Evolutionary conservation across 2,797 vertebrate species (phyloP), one percentile per base, ranked within the genome.

Genomic region (Synaphobranchus kaupii): DNA sequence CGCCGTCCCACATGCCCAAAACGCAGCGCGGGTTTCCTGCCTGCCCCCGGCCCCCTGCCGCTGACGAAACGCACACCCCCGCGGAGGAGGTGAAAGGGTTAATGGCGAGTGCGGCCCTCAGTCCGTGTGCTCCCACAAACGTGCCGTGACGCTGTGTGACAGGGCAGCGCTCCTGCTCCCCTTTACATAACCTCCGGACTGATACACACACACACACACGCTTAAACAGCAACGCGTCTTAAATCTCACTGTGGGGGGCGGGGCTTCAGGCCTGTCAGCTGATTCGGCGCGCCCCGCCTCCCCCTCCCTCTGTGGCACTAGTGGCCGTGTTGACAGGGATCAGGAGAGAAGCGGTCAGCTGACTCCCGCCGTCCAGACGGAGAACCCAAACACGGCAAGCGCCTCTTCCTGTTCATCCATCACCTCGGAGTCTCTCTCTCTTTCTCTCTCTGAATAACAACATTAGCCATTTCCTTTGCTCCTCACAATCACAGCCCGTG

Each of bases 1-100:
- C 94, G 95, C 93, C 94, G 94, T 94, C 93, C 90, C 94, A 95
- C 94, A 95, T 95, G 95, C 93, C 95, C 95, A 94, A 94, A 91
- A 91, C 92, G 90, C 92, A 84, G 20, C 25, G 3, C 86, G 44
- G 39, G 7, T 48, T 22, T 80, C 47, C 44, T 4, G 17, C 34
- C 73, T 4, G 9, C 73, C 20, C 39, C 31, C 12, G 2, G n/a
- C 54, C 5, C 22, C 25, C 60, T 1, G 12, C n/a, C 2, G 58
- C 58, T 20, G 15, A 60, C 20, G 39, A 47, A 80, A 48, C 44
- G 9, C 15, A 9, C 17, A 10, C 76, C 39, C 34, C 47, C 13
- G 34, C 10, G 22, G 20, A 50, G 44, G 3, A 20, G 76, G 20
- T 2, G 39, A 25, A 48, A 48, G 76, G 47, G 76, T 48, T 80